A percentile compares a stretch with the other conserved stretches of the same genome.
phyloP scores from a whole-genome alignment of 2,797 vertebrate genomes.

The Artibeus lituratus region DNA sequence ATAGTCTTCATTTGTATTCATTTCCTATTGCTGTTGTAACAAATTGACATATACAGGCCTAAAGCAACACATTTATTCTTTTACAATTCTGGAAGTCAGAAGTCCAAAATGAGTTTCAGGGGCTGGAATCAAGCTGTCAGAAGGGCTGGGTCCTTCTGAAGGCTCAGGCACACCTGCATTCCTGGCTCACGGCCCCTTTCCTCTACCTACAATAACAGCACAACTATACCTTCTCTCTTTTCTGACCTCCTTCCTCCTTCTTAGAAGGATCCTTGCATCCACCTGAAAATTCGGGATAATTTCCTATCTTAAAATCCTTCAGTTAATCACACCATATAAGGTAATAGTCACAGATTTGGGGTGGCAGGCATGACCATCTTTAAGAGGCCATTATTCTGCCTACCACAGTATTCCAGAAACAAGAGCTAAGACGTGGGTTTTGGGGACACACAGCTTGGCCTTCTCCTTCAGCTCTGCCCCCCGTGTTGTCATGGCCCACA shows the following conservation, averaged over 20 bases:
- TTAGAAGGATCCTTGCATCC: background rate
- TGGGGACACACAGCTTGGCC: too few relatives aligned
- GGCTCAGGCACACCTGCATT: background rate
- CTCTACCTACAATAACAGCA: background rate
- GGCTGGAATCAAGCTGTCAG: background rate
- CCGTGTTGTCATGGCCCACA: background rate
- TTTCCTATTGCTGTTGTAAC: background rate
- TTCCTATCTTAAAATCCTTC: background rate
- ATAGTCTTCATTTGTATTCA: accelerated
- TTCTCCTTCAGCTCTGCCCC: background rate
- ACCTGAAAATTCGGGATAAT: background rate
- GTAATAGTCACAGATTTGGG: background rate
- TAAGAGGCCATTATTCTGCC: background rate
- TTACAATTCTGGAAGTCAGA: background rate
- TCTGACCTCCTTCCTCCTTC: background rate
- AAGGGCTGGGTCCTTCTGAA: background rate
- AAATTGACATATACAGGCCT: background rate
- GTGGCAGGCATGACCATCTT: too few relatives aligned
- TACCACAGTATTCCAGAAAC: background rate
- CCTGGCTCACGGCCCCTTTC: background rate
- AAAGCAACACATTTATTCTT: background rate
- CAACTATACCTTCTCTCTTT: background rate
- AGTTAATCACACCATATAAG: background rate
- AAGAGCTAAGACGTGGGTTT: background rate
- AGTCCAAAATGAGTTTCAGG: background rate